These are phyloP conservation scores for Tetramorium bicarinatum DNA, from an alignment of 2,888 invertebrate species.

Conservation along the genomic window DNA sequence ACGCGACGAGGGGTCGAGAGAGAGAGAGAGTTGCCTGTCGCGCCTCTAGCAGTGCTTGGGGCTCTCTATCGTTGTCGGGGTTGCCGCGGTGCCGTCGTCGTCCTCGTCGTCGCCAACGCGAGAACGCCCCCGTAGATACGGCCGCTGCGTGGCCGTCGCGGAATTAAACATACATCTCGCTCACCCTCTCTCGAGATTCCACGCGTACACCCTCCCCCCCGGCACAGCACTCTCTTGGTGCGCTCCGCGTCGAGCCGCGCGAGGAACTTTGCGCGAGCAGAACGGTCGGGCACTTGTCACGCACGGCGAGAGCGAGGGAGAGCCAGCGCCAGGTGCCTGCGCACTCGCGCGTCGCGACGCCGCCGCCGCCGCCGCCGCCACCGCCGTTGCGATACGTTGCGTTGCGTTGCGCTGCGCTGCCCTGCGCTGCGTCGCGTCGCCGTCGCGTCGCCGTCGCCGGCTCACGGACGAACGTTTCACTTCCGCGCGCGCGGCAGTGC, in stretches of 20 bases:
- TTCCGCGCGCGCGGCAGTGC: constrained; percentile 58
- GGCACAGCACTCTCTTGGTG: constrained; percentile 26
- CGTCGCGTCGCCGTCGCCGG: constrained; percentile 18
- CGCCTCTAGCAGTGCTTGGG: neutral
- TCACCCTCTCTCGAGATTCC: constrained; percentile 28
- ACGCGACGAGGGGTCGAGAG: neutral
- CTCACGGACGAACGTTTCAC: constrained; percentile 43
- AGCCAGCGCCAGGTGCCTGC: constrained; percentile 19
- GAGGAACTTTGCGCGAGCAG: constrained; percentile 48
- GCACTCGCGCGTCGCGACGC: constrained; percentile 40
- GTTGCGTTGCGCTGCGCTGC: constrained; percentile 24
- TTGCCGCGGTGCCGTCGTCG: neutral
- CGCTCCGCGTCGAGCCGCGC: constrained; percentile 45
- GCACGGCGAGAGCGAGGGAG: constrained; percentile 5
- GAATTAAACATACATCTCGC: constrained; percentile 59
- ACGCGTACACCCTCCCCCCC: constrained; percentile 59
- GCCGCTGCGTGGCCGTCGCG: constrained; percentile 20
- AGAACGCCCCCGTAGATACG: constrained; percentile 21
- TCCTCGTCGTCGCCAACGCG: constrained; percentile 35
- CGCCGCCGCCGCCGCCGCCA: constrained; percentile 25
- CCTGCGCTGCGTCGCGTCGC: neutral
- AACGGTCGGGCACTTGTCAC: constrained; percentile 48
- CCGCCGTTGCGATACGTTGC: constrained; percentile 11
- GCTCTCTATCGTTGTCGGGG: constrained; percentile 10
- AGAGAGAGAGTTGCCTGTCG: neutral